Conservation (phyloP, 2,797 vertebrate genomes). For the Siniperca scherzeri region DNA sequence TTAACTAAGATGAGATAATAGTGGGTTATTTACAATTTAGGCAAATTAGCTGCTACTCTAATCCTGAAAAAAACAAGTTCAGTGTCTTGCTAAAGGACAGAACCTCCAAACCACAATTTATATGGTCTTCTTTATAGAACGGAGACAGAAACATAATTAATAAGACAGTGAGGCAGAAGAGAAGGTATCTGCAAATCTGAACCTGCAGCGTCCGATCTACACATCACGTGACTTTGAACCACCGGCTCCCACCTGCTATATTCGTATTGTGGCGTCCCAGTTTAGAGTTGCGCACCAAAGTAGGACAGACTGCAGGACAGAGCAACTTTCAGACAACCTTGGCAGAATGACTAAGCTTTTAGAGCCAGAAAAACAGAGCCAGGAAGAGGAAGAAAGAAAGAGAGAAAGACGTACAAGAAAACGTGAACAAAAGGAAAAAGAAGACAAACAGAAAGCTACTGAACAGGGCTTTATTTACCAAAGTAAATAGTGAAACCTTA, state of each 20-base stretch:
- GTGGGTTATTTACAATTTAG: constrained; percentile 15
- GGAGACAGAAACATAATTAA: not conserved
- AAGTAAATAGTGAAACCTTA: not conserved
- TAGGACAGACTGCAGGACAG: constrained; percentile 63
- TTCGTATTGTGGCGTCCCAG: constrained; percentile 58
- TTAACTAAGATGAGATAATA: not conserved
- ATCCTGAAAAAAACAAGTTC: not conserved
- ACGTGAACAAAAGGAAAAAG: not conserved
- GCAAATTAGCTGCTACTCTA: not conserved
- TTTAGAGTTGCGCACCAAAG: constrained; percentile 54
- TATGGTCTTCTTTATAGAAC: not conserved
- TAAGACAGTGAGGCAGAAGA: not conserved
- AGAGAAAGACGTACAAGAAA: not conserved
- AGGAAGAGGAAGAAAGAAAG: not conserved
- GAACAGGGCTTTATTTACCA: not conserved
- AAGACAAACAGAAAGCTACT: not conserved
- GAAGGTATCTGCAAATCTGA: not conserved
- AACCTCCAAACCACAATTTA: not conserved
- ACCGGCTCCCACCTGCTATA: constrained; percentile 55
- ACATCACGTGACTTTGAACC: constrained; percentile 10
- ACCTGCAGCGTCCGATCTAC: not conserved
- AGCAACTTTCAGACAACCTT: constrained; percentile 76
- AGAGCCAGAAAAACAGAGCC: constrained; percentile 23
- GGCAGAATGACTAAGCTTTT: constrained; percentile 67
- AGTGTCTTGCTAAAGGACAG: not conserved